Evolutionary conservation across 2,113 vertebrate genomes (phyloP).

Genomic region (Heloderma charlesbogerti): DNA sequence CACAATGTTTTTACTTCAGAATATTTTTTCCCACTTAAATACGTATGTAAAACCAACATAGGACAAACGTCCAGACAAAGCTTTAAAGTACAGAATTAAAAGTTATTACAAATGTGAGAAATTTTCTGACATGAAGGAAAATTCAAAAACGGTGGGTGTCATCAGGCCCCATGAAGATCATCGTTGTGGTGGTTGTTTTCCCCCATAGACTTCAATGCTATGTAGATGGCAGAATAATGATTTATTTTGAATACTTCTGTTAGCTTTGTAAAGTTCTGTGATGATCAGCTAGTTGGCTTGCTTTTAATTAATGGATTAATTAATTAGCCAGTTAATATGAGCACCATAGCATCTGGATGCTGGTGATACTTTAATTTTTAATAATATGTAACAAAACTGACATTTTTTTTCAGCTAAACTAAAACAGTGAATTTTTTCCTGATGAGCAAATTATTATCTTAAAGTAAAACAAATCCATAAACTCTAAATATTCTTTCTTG

Average conservation of each 20-base stretch:
- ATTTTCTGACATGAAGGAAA: not conserved
- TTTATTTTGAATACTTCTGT: not conserved
- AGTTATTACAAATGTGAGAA: not conserved
- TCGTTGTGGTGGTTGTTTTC: not conserved
- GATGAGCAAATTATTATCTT: not conserved
- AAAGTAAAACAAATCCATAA: not conserved
- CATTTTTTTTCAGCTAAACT: not conserved
- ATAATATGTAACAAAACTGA: not conserved
- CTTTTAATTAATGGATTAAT: not conserved
- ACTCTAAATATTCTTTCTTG: not conserved
- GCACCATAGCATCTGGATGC: not conserved
- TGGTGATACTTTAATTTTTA: not conserved
- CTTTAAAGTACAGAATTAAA: not conserved
- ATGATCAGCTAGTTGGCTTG: not conserved
- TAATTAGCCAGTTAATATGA: not conserved
- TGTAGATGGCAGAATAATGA: not conserved
- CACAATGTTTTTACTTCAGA: not conserved
- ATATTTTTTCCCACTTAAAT: not conserved
- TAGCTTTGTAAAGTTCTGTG: not conserved
- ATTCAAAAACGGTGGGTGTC: no score
- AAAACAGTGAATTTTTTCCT: not conserved
- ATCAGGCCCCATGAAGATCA: not conserved
- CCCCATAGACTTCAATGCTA: not conserved
- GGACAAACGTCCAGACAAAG: not conserved
- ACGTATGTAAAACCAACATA: not conserved